These are phyloP conservation scores for Noctua comes DNA, from an alignment of 2,888 invertebrate species.

Conservation along the genomic window DNA sequence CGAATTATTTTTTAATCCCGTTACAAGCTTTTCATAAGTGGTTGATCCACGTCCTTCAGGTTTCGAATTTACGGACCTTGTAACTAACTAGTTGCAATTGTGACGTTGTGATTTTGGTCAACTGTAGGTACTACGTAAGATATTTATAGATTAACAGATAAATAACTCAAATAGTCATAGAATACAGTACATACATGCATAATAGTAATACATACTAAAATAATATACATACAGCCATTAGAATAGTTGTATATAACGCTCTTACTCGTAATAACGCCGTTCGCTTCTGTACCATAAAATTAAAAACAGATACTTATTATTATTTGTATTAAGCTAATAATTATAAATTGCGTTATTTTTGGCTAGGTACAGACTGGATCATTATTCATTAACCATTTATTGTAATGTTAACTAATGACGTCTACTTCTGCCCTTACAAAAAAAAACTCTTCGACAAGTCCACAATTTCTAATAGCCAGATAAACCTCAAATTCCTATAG, in stretches of 20 bases:
- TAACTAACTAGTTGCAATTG: not conserved
- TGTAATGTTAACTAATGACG: not conserved
- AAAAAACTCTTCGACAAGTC: not conserved
- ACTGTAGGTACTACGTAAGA: conserved; percentile 22
- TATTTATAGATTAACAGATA: conserved; percentile 45
- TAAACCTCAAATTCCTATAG: not conserved
- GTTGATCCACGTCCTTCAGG: not conserved
- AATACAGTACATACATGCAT: conserved; percentile 75
- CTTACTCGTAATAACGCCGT: conserved; percentile 88
- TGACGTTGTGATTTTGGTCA: conserved; percentile 22
- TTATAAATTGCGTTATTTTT: not conserved
- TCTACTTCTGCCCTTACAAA: not conserved
- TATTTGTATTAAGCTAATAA: conserved; percentile 51
- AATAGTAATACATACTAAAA: conserved; percentile 74
- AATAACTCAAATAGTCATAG: conserved; percentile 40
- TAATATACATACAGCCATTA: conserved; percentile 89
- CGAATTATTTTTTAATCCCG: no score
- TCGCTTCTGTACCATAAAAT: conserved; percentile 85
- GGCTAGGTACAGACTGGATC: conserved; percentile 15
- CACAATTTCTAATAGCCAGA: not conserved
- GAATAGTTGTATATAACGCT: conserved; percentile 86
- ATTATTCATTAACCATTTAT: not conserved
- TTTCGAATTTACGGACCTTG: not conserved
- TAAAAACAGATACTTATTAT: conserved; percentile 66
- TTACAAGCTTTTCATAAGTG: not conserved